Conservation (phyloP, 2,797 vertebrate genomes). For the Passerculus sandwichensis region DNA sequence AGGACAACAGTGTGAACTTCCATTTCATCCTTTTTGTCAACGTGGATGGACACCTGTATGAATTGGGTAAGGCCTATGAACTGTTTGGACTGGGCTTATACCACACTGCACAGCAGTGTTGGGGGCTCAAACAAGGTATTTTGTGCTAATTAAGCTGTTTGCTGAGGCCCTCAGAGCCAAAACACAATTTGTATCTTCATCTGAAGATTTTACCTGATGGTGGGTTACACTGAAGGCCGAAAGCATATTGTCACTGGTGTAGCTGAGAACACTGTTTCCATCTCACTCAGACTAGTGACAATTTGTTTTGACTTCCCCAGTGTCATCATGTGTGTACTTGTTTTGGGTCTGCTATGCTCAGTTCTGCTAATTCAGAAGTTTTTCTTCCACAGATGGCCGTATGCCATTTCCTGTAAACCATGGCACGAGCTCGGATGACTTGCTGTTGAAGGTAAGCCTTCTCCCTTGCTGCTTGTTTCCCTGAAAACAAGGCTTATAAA, state of each 20-base stretch:
- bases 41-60: constrained; percentile 89
- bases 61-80: constrained; percentile 85
- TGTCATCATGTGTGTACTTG: not conserved
- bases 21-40: constrained; percentile 94
- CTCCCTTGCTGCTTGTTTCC: not conserved
- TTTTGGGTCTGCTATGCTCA: not conserved
- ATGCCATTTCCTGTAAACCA: constrained; percentile 90
- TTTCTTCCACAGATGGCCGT: constrained; percentile 85
- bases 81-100: not conserved
- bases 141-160: not conserved
- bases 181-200: not conserved
- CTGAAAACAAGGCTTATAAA: not conserved
- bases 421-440: constrained; percentile 83
- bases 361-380: not conserved
- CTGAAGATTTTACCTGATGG: not conserved
- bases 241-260: not conserved
- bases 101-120: not conserved
- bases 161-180: not conserved
- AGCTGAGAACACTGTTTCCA: not conserved
- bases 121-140: not conserved
- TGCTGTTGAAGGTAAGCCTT: constrained; percentile 85
- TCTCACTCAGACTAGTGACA: not conserved
- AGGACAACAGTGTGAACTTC: constrained; percentile 91
- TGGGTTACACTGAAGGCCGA: not conserved
- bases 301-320: not conserved